A percentile compares a stretch with the other conserved stretches of the same genome.
These are phyloP conservation scores for Euura lappo DNA, from an alignment of 1,140 invertebrate species.

Conservation along the genomic window DNA sequence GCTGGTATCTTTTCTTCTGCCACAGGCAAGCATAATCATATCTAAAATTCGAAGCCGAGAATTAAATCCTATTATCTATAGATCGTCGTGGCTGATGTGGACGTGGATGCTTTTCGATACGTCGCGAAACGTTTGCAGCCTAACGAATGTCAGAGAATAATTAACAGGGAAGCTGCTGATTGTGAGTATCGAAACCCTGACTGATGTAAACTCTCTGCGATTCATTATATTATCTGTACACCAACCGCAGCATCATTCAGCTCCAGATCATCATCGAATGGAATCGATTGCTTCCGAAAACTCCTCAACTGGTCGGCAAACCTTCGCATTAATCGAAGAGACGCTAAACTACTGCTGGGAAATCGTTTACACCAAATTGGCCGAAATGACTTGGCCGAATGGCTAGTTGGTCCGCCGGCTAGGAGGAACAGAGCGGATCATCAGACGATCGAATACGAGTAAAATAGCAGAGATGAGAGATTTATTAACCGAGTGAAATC, in stretches of 20 bases:
- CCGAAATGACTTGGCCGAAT: slow-evolving; percentile 56
- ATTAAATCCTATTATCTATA: neutral
- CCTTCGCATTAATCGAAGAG: slow-evolving; percentile 24
- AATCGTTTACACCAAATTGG: slow-evolving; percentile 59
- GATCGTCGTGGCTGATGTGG: neutral
- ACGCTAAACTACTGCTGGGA: slow-evolving; percentile 55
- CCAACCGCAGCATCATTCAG: no score
- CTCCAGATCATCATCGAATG: neutral
- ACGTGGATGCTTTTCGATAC: neutral
- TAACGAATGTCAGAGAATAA: neutral
- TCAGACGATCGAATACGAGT: neutral
- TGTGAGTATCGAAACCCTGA: no score
- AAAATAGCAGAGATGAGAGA: neutral
- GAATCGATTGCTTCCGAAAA: neutral
- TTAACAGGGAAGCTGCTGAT: neutral
- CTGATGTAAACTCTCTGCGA: no score
- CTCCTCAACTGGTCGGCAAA: neutral
- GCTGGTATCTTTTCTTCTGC: neutral
- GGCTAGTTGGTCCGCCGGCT: slow-evolving; percentile 40
- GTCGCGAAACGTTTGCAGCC: neutral
- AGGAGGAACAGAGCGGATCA: neutral
- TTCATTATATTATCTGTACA: no score
- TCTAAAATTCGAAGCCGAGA: no score
- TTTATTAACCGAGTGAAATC: neutral
- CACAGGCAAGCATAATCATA: neutral